A percentile compares a stretch with the other conserved stretches of the same genome.
These are phyloP conservation scores for Glaucopsyche alexis DNA, from an alignment of 2,888 invertebrate species.

Conservation along the genomic window DNA sequence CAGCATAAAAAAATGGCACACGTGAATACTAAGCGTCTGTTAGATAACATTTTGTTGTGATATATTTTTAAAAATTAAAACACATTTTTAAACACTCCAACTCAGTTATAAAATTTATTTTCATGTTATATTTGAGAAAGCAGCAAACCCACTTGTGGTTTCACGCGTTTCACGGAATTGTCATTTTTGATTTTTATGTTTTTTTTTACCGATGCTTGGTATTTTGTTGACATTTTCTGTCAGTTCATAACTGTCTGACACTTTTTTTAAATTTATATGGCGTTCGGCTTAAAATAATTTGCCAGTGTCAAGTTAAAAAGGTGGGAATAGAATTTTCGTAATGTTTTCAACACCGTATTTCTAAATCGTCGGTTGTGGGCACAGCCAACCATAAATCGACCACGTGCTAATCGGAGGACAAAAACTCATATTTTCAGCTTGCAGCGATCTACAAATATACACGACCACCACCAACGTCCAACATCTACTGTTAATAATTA, in stretches of 20 bases:
- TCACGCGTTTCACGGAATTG: neutral
- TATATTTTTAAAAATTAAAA: neutral
- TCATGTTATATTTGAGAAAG: neutral
- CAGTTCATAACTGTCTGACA: no score
- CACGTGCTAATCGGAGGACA: no score
- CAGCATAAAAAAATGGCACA: conserved; percentile 63
- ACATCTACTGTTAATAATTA: no score
- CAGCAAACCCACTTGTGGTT: neutral
- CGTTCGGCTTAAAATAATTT: no score
- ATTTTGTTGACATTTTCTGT: no score
- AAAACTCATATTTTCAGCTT: no score
- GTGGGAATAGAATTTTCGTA: no score
- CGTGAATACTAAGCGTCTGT: conserved; percentile 59
- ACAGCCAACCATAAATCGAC: no score
- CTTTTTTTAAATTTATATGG: neutral
- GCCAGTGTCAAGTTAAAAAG: neutral
- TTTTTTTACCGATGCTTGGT: neutral
- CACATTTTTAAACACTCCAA: neutral
- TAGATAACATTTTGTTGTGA: conserved; percentile 59
- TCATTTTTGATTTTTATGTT: neutral
- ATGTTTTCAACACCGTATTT: no score
- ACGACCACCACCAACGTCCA: no score
- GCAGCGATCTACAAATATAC: no score
- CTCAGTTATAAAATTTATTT: conserved; percentile 8
- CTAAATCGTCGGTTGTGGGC: no score